Evolutionary conservation across 2,113 vertebrate species (phyloP).

Genomic region (Hippocampus abdominalis): DNA sequence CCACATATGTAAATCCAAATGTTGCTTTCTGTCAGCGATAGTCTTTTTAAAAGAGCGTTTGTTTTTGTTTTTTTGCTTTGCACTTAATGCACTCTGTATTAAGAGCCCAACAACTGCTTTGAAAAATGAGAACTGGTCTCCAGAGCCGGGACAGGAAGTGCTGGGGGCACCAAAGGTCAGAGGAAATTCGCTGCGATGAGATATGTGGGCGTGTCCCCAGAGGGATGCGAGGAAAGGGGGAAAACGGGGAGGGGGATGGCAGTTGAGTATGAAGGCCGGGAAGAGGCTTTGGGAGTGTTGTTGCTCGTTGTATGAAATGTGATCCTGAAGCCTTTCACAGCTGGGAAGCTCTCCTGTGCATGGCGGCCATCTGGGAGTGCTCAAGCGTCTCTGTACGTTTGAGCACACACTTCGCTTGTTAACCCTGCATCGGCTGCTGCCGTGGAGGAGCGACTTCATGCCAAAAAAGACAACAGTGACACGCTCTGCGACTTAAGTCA

Average conservation of each 20-base stretch:
- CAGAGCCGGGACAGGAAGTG: slow-evolving; percentile 50
- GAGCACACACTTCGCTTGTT: slow-evolving; percentile 30
- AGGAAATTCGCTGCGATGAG: slow-evolving; percentile 28
- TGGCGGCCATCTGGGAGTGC: slow-evolving; percentile 48
- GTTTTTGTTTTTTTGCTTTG: background rate
- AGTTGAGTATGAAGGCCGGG: slow-evolving; percentile 32
- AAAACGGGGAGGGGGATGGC: slow-evolving; percentile 14
- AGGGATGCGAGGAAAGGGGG: slow-evolving; percentile 5
- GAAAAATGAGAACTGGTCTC: slow-evolving; percentile 38
- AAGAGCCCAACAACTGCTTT: slow-evolving; percentile 8
- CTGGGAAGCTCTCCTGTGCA: slow-evolving; percentile 58
- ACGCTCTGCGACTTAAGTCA: slow-evolving; percentile 66
- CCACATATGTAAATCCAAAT: background rate
- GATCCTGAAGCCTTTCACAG: slow-evolving; percentile 59
- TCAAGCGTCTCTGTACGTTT: slow-evolving; percentile 28
- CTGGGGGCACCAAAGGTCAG: slow-evolving; percentile 49
- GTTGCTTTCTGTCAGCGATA: background rate
- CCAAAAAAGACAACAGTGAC: slow-evolving; percentile 26
- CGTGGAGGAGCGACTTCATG: slow-evolving; percentile 6
- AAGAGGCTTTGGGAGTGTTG: slow-evolving; percentile 39
- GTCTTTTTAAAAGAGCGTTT: background rate
- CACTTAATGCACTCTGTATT: background rate
- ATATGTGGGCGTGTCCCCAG: slow-evolving; percentile 41
- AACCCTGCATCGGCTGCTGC: slow-evolving; percentile 41
- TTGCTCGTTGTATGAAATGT: slow-evolving; percentile 62